A percentile compares a stretch with the other conserved stretches of the same genome.
These are phyloP conservation scores for Blennius ocellaris DNA, from an alignment of 2,113 vertebrate genomes.

Conservation along the genomic window DNA sequence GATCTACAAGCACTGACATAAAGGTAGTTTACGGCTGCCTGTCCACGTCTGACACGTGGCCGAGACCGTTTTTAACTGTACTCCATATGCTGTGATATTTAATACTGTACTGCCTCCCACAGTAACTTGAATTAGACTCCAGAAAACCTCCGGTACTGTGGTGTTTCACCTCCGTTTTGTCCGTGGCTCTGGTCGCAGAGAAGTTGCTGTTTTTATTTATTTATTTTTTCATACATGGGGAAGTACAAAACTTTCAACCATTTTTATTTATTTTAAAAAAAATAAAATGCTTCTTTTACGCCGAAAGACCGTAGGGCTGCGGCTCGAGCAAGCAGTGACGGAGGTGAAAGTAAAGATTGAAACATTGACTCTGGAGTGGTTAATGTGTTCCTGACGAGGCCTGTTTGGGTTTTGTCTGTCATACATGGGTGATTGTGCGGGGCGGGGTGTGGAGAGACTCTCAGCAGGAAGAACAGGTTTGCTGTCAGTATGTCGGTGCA, in stretches of 20 bases:
- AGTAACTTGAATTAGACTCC: not conserved
- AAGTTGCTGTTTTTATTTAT: not conserved
- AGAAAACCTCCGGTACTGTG: not conserved
- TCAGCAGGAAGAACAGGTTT: constrained; percentile 76
- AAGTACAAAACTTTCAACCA: too few species aligned
- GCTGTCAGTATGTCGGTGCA: constrained; percentile 8
- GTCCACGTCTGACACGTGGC: constrained; percentile 11
- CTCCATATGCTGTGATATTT: constrained; percentile 24
- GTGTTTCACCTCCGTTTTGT: not conserved
- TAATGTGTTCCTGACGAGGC: constrained; percentile 43
- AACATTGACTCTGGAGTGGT: constrained; percentile 51
- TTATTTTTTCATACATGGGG: too few species aligned
- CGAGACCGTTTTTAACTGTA: constrained; percentile 25
- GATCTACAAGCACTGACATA: constrained; percentile 1
- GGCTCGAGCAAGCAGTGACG: constrained; percentile 10
- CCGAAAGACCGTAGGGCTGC: not conserved
- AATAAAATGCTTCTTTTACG: too few species aligned
- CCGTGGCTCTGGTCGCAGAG: too few species aligned
- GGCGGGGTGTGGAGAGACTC: constrained; percentile 36
- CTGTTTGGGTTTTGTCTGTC: constrained; percentile 46
- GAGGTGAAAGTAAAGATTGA: constrained; percentile 49
- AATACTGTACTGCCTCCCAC: constrained; percentile 5
- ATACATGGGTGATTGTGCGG: constrained; percentile 41
- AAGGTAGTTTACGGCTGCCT: constrained; percentile 10
- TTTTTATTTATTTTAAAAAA: too few species aligned